Evolutionary conservation across 2,113 vertebrate species (phyloP), one percentile per base, ranked within the genome.

Genomic region (Alethe diademata): DNA sequence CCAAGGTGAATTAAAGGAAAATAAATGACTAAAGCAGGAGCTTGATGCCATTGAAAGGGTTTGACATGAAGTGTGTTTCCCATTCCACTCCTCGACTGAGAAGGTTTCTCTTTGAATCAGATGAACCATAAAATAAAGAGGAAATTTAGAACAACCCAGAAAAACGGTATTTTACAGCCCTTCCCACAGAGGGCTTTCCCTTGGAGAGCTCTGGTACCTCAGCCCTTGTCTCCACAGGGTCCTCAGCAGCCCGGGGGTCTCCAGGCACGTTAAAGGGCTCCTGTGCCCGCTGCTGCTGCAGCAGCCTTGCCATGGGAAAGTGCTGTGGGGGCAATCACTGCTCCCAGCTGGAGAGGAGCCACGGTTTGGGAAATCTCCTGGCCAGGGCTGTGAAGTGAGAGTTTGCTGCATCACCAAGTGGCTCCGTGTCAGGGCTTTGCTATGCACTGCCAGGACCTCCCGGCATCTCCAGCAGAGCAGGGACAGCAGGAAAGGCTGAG

Each of bases 141-240:
- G 90, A 90, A 95, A 95, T 97, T 95, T 54, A n/a, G 74, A 96
- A 94, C 78, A 95, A 93, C 60, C 13, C 82, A 74, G 85, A 56
- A 86, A 88, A 94, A 36, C 2, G 48, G 43, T 74, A 67, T 79
- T 92, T 94, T 80, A 88, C 76, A 88, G 85, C 92, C 71, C 71
- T 86, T 76, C 62, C 53, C 85, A 65, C 67, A 35, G 31, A 75
- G 83, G 26, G 47, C 58, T 96, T 83, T 88, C 28, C 71, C 90
- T 90, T 24, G 85, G 62, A 78, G 92, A 67, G 71, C 73, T 92
- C 93, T 66, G 43, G 38, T 31, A 40, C 33, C 81, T 75, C 0
- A 0, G 73, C 54, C 47, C 93, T 78, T 80, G 74, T 90, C 78
- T 33, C 71, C 54, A 25, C 84, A 31, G 66, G 82, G 65, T 88